A percentile compares a stretch with the other conserved stretches of the same genome.
Conservation (phyloP, 2,888 invertebrate species). For the Zygogramma bicolorata region DNA sequence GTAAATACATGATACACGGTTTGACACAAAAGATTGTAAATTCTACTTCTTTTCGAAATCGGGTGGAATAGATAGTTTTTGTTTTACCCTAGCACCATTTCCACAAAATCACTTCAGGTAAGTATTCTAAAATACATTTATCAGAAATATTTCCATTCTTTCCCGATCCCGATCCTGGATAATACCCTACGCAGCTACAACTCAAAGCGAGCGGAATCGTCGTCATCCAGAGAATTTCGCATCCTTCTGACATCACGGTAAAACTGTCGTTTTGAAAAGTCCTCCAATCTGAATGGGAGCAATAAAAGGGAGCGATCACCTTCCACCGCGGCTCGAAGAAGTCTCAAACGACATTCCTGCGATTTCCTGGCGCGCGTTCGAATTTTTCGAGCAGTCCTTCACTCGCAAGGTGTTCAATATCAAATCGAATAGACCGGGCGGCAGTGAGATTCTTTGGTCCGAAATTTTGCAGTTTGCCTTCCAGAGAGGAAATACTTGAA, state of each 20-base stretch:
- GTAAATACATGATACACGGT: no score
- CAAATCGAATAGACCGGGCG: no score
- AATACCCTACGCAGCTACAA: neutral
- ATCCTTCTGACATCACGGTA: neutral
- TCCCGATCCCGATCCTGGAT: neutral
- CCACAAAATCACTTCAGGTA: no score
- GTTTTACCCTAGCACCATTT: no score
- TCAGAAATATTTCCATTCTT: neutral
- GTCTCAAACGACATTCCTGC: neutral
- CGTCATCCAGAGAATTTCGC: neutral
- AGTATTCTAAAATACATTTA: no score
- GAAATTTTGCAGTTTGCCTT: no score
- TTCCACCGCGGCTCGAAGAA: neutral
- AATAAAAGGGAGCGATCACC: conserved; percentile 28
- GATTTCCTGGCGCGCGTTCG: neutral
- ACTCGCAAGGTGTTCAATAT: neutral
- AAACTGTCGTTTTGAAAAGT: conserved; percentile 17
- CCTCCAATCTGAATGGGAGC: conserved; percentile 27
- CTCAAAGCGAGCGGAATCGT: neutral
- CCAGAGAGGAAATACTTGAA: no score
- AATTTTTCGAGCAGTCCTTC: neutral
- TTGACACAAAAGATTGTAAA: no score
- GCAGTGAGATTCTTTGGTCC: no score
- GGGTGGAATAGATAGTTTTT: no score
- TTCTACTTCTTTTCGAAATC: no score